phyloP scores from a whole-genome alignment of 2,797 vertebrate species.

The Peromyscus melanophrys region DNA sequence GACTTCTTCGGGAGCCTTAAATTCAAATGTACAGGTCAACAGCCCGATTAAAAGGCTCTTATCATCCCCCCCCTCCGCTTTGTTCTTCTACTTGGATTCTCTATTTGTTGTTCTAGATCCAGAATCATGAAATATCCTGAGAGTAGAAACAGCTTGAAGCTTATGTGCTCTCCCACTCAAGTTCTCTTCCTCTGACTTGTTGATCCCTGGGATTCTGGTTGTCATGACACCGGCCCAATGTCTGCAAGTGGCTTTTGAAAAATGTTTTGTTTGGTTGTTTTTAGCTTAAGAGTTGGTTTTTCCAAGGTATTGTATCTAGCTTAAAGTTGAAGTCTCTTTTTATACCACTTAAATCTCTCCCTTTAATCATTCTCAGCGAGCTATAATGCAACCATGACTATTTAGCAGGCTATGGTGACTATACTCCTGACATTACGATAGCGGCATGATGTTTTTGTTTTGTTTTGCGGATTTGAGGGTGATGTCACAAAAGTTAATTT shows the following conservation, averaged over 20 bases:
- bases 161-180: constrained; percentile 53
- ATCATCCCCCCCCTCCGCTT: not conserved
- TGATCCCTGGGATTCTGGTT: constrained; percentile 57
- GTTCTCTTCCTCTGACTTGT: constrained; percentile 48
- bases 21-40: not conserved
- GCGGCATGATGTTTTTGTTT: not conserved
- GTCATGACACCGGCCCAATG: constrained; percentile 29
- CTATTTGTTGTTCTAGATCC: not conserved
- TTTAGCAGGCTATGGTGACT: not conserved
- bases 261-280: constrained; percentile 30
- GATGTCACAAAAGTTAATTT: not conserved
- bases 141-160: not conserved
- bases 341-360: not conserved
- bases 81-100: not conserved
- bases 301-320: not conserved
- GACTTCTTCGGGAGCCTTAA: not conserved
- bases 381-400: not conserved
- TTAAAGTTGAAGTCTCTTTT: constrained; percentile 37
- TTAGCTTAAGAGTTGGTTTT: not conserved
- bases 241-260: constrained; percentile 45
- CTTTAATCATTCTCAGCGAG: not conserved
- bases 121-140: not conserved
- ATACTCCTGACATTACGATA: not conserved
- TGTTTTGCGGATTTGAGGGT: not conserved
- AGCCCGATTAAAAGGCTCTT: not conserved